Evolutionary conservation across 2,888 invertebrate species (phyloP), one percentile per base, ranked within the genome.

Genomic region (Chrysomela aeneicollis): DNA sequence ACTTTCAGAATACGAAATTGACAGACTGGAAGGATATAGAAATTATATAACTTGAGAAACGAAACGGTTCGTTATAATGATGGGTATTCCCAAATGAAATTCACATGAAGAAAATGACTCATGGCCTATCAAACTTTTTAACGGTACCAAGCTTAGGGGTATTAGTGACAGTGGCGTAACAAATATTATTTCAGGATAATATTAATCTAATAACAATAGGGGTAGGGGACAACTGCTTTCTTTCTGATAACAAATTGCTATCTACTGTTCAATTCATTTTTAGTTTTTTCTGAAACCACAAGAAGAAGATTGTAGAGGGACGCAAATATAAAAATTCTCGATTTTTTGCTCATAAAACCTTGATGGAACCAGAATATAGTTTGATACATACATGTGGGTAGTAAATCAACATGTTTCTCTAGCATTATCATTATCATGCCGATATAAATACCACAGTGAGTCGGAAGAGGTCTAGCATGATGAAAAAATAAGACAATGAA

Each of bases 401-500:
- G 15, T 15, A 42, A 42, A 42, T 42, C 12, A 3, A 15, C 15
- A 15, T 15, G n/a, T 15, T 15, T 42, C 42, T 42, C 6, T 15
- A 10, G 15, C 15, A 42, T 42, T 15, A 42, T 42, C n/a, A 42
- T 15, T 6, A 42, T 15, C 42, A 42, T 42, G 42, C 12, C 42
- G 12, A 12, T 42, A 42, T 12, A 42, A 42, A n/a, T 15, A 42
- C 4, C 12, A 42, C 3, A 42, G 42, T 42, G n/a, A 42, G 42
- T 3, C 42, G 42, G 35, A 4, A 10, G 9, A 15, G 42, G 42
- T 42, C 42, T 42, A 42, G n/a, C 12, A 32, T 26, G 10, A 57
- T 17, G 26, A 57, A 46, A 26, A 57, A 21, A 47, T 26, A 26
- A 47, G 26, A 32, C 46, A 26, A 57, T 18, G 47, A 57, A 26